Conservation (phyloP, 1,140 invertebrate species). For the Zaprionus ghesquierei region DNA sequence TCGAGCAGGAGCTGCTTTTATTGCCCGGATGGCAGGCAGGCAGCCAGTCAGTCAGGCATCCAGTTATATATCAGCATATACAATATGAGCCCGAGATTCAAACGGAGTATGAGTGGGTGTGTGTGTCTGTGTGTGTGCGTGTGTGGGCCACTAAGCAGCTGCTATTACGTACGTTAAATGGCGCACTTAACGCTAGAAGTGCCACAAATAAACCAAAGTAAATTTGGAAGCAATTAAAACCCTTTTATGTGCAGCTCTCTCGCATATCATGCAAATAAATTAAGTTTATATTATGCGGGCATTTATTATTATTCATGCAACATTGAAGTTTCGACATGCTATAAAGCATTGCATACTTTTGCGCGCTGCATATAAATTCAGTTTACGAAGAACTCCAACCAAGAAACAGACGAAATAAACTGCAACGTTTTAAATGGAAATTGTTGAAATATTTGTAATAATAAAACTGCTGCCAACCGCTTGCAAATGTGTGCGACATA, state of each 20-base stretch:
- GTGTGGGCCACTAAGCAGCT: not conserved
- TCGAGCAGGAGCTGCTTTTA: slow-evolving; percentile 11
- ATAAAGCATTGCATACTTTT: not conserved
- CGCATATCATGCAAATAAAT: not conserved
- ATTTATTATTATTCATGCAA: not conserved
- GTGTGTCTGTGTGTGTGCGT: not conserved
- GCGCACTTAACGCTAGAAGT: not conserved
- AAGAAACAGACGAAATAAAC: too few species aligned
- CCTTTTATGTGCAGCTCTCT: not conserved
- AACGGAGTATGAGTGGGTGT: too few species aligned
- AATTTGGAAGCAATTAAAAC: not conserved
- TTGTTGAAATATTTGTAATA: not conserved
- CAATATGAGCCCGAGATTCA: not conserved
- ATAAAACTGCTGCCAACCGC: too few species aligned
- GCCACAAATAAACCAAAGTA: not conserved
- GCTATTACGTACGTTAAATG: not conserved
- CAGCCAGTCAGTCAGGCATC: not conserved
- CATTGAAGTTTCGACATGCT: not conserved
- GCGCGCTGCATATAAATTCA: not conserved
- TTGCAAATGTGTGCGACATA: too few species aligned
- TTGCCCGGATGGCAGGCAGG: slow-evolving; percentile 15
- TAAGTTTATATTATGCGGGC: not conserved
- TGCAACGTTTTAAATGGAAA: too few species aligned
- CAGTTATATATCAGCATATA: slow-evolving; percentile 21
- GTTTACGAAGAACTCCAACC: too few species aligned